Percentiles rank a stretch among this genome's conserved stretches.
These are phyloP conservation scores for Silurus glanis DNA, from an alignment of 2,113 vertebrate genomes.

Conservation along the genomic window DNA sequence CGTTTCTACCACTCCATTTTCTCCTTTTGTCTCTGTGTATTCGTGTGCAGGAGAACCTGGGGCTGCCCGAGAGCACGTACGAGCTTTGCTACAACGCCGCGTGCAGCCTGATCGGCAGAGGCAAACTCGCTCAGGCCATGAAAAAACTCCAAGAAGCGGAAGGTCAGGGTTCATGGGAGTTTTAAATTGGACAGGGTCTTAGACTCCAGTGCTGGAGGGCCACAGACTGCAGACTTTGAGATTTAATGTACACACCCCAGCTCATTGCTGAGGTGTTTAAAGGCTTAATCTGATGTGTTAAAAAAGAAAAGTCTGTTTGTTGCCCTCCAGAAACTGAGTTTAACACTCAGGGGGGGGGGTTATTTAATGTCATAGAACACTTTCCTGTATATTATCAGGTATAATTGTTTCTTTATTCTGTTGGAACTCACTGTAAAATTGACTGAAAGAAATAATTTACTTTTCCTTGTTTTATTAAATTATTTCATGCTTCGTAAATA, in stretches of 20 bases:
- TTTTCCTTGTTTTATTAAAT: no score
- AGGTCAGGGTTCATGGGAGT: constrained; percentile 70
- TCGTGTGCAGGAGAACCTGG: constrained; percentile 82
- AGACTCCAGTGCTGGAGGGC: background rate
- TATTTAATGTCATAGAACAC: background rate
- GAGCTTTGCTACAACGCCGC: constrained; percentile 94
- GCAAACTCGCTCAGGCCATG: constrained; percentile 82
- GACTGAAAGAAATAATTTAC: no score
- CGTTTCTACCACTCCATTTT: background rate
- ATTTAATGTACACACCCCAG: background rate
- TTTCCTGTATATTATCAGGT: background rate
- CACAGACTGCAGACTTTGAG: background rate
- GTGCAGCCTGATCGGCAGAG: constrained; percentile 90
- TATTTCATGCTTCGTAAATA: background rate
- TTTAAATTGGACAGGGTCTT: background rate
- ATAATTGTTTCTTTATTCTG: background rate
- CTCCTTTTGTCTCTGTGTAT: background rate
- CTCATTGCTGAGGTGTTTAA: background rate
- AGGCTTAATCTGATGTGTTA: background rate
- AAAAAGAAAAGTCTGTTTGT: background rate
- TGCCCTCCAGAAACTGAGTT: background rate
- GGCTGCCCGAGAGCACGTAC: constrained; percentile 88
- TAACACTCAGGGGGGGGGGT: background rate
- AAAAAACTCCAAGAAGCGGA: constrained; percentile 89
- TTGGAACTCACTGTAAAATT: background rate